Base-by-base conservation (phyloP, 2,797 vertebrate species). In the Artibeus lituratus region DNA sequence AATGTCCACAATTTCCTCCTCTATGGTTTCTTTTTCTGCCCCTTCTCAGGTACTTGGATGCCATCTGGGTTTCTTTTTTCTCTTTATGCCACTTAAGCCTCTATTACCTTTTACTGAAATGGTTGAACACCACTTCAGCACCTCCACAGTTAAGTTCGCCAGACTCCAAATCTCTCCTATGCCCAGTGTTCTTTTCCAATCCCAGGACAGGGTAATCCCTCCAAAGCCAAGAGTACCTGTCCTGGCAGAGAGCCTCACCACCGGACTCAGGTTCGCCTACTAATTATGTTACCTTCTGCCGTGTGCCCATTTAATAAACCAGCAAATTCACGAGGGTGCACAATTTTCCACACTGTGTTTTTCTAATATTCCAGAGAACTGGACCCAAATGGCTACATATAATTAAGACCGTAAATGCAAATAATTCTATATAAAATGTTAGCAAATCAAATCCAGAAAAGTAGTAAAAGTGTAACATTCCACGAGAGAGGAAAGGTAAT, bases 391-490 rank as follows among this genome's bases (percentile, higher is more conserved):
- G 39, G 21, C n/a, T 80, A 35, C 49, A 78, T 62, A 59, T 65
- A 15, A 86, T 69, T 88, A 73, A 37, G 29, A 78, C 80, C 35
- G 10, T 44, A 76, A n/a, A 80, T 72, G 37, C 37, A 77, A 95
- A 90, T 74, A 49, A 82, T 53, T 77, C 70, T 70, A 1, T 49
- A 29, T 21, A 91, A 80, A 73, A 88, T 16, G 8, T 55, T 83
- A 91, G 47, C 49, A 97, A 96, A 90, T 87, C 24, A 67, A 62
- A 90, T 80, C 65, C 49, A 93, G 73, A 87, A 77, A 78, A 93
- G 29, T 24, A 87, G 55, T 89, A 57, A 26, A 93, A 94, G 16
- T 70, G 22, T 47, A 72, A 57, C 32, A 29, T 55, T 32, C 55
- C 62, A 59, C 1, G 55, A 91, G 26, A 51, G 53, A 90, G 49